Evolutionary conservation across 2,797 vertebrate genomes (phyloP), one percentile per base, ranked within the genome.

Genomic region (Gouania willdenowi): DNA sequence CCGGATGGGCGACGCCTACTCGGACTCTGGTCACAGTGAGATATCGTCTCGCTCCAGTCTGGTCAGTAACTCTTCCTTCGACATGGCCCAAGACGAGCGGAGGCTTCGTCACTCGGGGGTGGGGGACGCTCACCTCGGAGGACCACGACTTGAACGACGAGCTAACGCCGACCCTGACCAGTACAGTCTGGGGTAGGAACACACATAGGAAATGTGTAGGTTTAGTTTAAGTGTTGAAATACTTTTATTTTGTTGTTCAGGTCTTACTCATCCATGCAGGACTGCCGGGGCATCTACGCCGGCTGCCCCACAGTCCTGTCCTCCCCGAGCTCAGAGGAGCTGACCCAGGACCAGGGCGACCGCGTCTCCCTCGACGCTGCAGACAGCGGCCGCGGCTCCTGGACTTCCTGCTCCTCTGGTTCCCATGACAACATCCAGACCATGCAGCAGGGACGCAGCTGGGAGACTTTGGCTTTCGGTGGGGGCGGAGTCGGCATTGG

Each of bases 361-460:
- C 90, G 97, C 0, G 92, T 95, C 2, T 99, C 97, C 0, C 89
- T 99, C 0, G 97, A 97, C 5, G 95, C 97, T 1, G 95, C 95
- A 0, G 97, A 99, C 87, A 98, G 96, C 1, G 97, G 97, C 33
- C 93, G 96, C 0, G 96, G 97, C 36, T 98, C 96, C 87, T 99
- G 97, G 97, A 99, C 97, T 0, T 98, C 96, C 9, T 99, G 97
- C 65, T 99, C 97, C 0, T 98, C 95, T 0, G 96, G 94, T 7
- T 99, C 97, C 35, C 96, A 99, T 0, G 97, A 99, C 61, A 99
- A 97, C 75, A 98, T 99, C 67, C 97, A 99, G 84, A 98, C 92
- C 34, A 98, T 98, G 68, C 96, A 94, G 81, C 96, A 98, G 83
- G 94, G 96, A 32, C 90, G 94, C 8, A 95, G 94, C 85, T 98